These are phyloP conservation scores for Dilophus febrilis DNA, from an alignment of 2,888 invertebrate genomes.

Conservation along the genomic window DNA sequence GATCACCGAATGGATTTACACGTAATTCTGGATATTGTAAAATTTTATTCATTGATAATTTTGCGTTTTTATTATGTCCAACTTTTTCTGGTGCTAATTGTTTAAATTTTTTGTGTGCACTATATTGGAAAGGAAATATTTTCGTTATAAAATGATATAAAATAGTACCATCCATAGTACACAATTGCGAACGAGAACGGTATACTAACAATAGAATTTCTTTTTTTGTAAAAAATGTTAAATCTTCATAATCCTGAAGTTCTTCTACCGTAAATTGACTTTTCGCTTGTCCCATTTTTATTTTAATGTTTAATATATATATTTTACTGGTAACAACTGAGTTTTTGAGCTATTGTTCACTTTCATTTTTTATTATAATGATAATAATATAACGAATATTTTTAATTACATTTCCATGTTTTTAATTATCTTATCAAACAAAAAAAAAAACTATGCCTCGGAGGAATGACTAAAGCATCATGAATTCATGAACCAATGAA, in stretches of 20 bases:
- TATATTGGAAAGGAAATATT: slow-evolving; percentile 29
- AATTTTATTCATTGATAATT: slow-evolving; percentile 67
- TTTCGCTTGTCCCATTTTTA: slow-evolving; percentile 69
- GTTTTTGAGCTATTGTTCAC: too few species aligned
- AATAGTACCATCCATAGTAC: background rate
- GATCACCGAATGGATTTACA: slow-evolving; percentile 81
- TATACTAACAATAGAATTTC: slow-evolving; percentile 74
- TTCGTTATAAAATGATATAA: too few species aligned
- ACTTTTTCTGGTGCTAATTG: slow-evolving; percentile 78
- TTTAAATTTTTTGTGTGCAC: slow-evolving; percentile 82
- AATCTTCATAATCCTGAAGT: slow-evolving; percentile 81
- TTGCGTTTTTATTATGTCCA: slow-evolving; percentile 73
- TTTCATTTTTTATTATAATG: too few species aligned
- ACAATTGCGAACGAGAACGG: background rate
- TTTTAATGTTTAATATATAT: too few species aligned
- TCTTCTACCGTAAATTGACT: slow-evolving; percentile 79
- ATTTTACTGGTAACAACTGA: too few species aligned
- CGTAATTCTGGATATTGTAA: slow-evolving; percentile 72
- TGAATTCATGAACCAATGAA: too few species aligned
- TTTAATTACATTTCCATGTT: too few species aligned
- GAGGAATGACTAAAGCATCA: too few species aligned
- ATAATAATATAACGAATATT: too few species aligned
- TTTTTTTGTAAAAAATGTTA: slow-evolving; percentile 84
- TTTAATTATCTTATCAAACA: too few species aligned
- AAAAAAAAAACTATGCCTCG: too few species aligned